Conservation (phyloP, 2,888 invertebrate species). For the Drosophila lutescens region DNA sequence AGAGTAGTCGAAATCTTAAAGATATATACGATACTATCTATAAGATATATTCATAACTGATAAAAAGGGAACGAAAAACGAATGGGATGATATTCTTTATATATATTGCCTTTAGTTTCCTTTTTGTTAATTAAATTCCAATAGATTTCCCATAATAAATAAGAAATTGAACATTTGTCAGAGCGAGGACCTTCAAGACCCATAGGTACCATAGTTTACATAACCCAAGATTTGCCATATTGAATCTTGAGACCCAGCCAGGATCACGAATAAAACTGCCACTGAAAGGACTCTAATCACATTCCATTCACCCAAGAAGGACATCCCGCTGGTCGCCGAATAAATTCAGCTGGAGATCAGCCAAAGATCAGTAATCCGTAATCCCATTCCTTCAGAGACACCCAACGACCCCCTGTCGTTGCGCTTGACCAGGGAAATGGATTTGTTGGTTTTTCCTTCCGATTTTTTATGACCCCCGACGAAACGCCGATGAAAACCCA, state of each 20-base stretch:
- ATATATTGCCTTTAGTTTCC: too few relatives aligned
- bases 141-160: constrained; percentile 1
- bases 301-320: constrained; percentile 32
- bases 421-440: constrained; percentile 75
- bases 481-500: constrained; percentile 18
- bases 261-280: constrained; percentile 11
- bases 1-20: not conserved
- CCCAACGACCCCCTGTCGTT: constrained; percentile 70
- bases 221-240: constrained; percentile 17
- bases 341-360: constrained; percentile 38
- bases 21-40: not conserved
- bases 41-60: too few relatives aligned
- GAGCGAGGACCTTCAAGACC: constrained; percentile 13
- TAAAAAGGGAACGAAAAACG: not conserved
- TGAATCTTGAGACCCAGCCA: not conserved
- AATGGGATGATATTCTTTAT: too few relatives aligned
- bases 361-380: constrained; percentile 27
- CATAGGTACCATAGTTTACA: constrained; percentile 31
- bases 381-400: constrained; percentile 33
- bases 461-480: constrained; percentile 65
- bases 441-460: constrained; percentile 65
- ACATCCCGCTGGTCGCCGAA: constrained; percentile 39
- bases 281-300: constrained; percentile 34
- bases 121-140: not conserved
- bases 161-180: constrained; percentile 12